A percentile compares a stretch with the other conserved stretches of the same genome.
These are phyloP conservation scores for Bellardia bayeri DNA, from an alignment of 2,888 invertebrate species.

Conservation along the genomic window DNA sequence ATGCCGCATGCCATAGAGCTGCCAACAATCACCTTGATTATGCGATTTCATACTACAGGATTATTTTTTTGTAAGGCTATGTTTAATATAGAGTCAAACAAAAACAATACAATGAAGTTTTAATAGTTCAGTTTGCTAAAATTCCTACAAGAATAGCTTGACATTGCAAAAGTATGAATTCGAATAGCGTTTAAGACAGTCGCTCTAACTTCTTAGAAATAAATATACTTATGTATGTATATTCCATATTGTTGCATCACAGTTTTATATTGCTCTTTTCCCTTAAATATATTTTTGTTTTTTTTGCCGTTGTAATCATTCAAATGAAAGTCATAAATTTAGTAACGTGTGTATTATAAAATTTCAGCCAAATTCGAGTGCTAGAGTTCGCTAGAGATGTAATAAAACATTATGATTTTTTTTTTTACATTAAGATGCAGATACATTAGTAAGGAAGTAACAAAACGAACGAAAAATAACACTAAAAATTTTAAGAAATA, in stretches of 20 bases:
- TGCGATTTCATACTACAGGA: too few species aligned
- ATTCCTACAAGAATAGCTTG: too few species aligned
- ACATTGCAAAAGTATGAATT: too few species aligned
- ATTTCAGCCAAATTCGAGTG: constrained; percentile 62
- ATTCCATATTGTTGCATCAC: neutral
- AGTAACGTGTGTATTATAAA: constrained; percentile 80
- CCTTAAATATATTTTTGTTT: neutral
- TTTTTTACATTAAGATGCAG: constrained; percentile 17
- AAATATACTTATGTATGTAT: too few species aligned
- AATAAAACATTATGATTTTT: constrained; percentile 37
- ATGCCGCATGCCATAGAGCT: too few species aligned
- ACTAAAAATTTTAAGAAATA: neutral
- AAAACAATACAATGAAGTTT: too few species aligned
- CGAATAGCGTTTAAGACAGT: too few species aligned
- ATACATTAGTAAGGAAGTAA: constrained; percentile 20
- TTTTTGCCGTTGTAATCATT: neutral
- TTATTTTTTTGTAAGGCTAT: too few species aligned
- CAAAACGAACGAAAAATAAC: neutral
- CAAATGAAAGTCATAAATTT: constrained; percentile 79
- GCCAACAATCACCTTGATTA: too few species aligned
- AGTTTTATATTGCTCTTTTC: neutral
- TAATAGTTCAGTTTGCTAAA: too few species aligned
- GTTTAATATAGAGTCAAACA: too few species aligned
- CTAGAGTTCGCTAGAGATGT: constrained; percentile 10
- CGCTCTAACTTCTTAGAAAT: too few species aligned